These are phyloP conservation scores for Drosophila cognata DNA, from an alignment of 2,888 invertebrate species.

Conservation along the genomic window DNA sequence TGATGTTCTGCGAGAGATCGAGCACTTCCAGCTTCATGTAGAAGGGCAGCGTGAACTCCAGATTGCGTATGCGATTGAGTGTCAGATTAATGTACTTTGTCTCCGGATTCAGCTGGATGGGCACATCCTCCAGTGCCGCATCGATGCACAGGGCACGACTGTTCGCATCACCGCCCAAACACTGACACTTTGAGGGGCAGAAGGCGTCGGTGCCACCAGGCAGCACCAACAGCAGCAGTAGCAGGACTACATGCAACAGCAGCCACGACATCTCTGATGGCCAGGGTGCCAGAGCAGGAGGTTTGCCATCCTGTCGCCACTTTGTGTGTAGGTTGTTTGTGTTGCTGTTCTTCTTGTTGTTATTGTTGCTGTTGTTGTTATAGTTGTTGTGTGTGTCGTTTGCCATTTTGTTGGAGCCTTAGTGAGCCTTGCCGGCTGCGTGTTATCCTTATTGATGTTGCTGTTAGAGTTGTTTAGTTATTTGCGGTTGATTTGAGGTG, in stretches of 20 bases:
- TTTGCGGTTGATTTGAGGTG: conserved; percentile 25
- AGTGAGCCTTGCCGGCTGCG: conserved; percentile 13
- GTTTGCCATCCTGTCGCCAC: conserved; percentile 46
- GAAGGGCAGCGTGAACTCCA: conserved; percentile 92
- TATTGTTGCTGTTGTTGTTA: conserved; percentile 1
- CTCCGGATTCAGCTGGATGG: conserved; percentile 95
- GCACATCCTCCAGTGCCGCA: conserved; percentile 93
- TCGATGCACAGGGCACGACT: conserved; percentile 91
- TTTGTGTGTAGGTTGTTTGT: conserved; percentile 50
- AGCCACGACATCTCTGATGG: conserved; percentile 19
- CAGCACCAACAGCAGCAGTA: conserved; percentile 73
- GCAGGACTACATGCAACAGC: conserved; percentile 46
- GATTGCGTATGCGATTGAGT: conserved; percentile 92
- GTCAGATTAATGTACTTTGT: conserved; percentile 92
- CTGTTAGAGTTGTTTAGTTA: conserved; percentile 23
- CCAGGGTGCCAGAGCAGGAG: conserved; percentile 14
- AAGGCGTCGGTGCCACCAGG: conserved; percentile 82
- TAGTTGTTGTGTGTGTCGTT: conserved; percentile 15
- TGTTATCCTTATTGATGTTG: conserved; percentile 12
- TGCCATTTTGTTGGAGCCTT: conserved; percentile 45
- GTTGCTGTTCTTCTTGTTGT: conserved; percentile 11
- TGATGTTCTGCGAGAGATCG: conserved; percentile 93
- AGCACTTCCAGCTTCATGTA: conserved; percentile 92
- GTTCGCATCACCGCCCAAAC: conserved; percentile 89
- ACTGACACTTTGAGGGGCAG: conserved; percentile 92